phyloP scores from a whole-genome alignment of 2,113 vertebrate genomes.

The Chionomys nivalis region DNA sequence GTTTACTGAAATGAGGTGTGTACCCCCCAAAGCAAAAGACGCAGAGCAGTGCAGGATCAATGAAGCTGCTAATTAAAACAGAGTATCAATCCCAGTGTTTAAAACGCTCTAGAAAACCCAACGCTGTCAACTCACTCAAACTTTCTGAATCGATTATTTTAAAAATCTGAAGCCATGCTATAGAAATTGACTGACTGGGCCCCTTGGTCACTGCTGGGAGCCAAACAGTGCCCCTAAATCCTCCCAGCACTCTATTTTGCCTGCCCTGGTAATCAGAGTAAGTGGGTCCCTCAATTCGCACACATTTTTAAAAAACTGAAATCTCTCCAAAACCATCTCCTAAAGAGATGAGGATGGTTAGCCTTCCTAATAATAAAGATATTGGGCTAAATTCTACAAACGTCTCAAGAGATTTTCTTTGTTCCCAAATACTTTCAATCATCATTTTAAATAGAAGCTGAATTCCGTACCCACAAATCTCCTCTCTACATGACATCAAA shows the following conservation, averaged over 20 bases:
- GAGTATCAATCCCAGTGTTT: conserved; percentile 59
- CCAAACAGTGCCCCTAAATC: conserved; percentile 16
- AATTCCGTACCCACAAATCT: neutral
- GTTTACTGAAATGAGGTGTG: neutral
- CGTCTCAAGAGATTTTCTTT: conserved; percentile 67
- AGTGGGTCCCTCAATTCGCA: neutral
- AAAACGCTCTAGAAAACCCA: conserved; percentile 65
- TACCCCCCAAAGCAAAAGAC: accelerated
- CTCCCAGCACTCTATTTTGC: neutral
- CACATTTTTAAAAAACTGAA: conserved; percentile 66
- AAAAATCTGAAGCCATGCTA: conserved; percentile 64
- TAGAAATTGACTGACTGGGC: conserved; percentile 7
- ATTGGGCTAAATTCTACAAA: conserved; percentile 66
- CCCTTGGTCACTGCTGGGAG: neutral
- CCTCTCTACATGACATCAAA: neutral
- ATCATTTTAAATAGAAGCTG: conserved; percentile 66
- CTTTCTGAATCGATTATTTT: conserved; percentile 72
- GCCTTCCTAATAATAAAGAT: conserved; percentile 79
- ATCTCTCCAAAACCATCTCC: conserved; percentile 70
- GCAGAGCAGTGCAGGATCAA: neutral
- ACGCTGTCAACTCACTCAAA: neutral
- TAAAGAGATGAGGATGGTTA: conserved; percentile 79
- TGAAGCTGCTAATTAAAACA: conserved; percentile 57
- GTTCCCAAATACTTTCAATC: conserved; percentile 59
- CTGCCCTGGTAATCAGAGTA: neutral